phyloP scores from a whole-genome alignment of 2,113 vertebrate genomes.

The Tragulus kanchil region DNA sequence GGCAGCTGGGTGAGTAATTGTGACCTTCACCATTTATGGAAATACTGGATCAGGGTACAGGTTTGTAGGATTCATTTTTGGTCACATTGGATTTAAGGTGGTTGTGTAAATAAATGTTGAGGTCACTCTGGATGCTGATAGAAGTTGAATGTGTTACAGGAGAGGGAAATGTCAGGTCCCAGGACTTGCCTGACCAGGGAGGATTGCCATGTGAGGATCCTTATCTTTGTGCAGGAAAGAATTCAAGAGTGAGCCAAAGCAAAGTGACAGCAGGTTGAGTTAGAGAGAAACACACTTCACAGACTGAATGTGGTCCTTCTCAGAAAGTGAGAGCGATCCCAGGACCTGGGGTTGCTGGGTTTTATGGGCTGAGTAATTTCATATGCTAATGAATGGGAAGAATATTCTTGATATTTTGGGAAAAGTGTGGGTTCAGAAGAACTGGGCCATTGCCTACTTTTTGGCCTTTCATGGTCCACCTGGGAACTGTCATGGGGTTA shows the following conservation, averaged over 20 bases:
- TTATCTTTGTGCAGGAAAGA: neutral
- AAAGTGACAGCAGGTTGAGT: neutral
- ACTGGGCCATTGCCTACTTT: neutral
- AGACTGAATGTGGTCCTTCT: neutral
- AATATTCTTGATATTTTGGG: neutral
- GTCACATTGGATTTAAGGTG: neutral
- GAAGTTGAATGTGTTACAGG: neutral
- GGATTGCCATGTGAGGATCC: neutral
- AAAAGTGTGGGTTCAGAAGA: neutral
- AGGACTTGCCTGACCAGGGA: neutral
- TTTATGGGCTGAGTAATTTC: neutral
- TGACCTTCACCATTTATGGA: neutral
- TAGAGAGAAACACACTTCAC: neutral
- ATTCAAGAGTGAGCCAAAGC: neutral
- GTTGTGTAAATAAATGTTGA: neutral
- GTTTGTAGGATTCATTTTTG: neutral
- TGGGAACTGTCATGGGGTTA: neutral
- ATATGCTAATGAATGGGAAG: neutral
- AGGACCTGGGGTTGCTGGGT: neutral
- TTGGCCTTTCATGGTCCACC: neutral
- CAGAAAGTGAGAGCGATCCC: neutral
- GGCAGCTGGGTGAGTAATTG: neutral
- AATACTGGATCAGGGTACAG: neutral
- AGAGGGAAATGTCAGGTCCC: neutral
- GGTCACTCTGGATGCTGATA: neutral